These are phyloP conservation scores for Pelodiscus sinensis DNA, from an alignment of 2,113 vertebrate genomes.

Conservation along the genomic window DNA sequence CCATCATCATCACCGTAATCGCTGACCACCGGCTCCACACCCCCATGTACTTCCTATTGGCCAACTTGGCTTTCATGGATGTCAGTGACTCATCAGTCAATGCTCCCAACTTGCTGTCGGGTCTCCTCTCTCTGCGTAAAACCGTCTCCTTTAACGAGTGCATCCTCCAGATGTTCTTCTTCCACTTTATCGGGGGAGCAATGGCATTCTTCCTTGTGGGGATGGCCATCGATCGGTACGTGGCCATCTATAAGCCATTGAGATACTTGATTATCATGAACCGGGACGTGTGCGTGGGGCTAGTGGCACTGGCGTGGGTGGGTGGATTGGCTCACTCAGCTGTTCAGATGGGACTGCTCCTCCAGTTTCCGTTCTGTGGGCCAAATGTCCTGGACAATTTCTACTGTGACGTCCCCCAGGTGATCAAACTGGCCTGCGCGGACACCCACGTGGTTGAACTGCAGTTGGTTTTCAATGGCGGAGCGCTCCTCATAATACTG, in stretches of 20 bases:
- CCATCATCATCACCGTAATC: conserved; percentile 47
- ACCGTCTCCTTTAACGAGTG: conserved; percentile 22
- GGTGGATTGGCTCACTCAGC: neutral
- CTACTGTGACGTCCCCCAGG: neutral
- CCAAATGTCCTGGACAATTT: neutral
- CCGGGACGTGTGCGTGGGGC: neutral
- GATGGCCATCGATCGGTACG: conserved; percentile 10
- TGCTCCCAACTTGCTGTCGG: conserved; percentile 28
- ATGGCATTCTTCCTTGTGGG: conserved; percentile 3
- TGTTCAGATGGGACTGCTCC: neutral
- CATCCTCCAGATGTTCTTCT: conserved; percentile 9
- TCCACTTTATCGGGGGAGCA: conserved; percentile 2
- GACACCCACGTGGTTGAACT: neutral
- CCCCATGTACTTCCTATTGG: conserved; percentile 66
- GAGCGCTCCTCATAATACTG: neutral
- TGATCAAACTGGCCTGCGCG: conserved; percentile 3
- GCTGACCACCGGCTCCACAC: conserved; percentile 23
- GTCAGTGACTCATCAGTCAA: conserved; percentile 40
- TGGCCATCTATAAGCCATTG: neutral
- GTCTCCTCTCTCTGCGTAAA: conserved; percentile 1
- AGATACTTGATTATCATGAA: conserved; percentile 4
- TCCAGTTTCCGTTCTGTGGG: neutral
- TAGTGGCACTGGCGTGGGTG: conserved; percentile 11
- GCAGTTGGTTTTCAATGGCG: neutral
- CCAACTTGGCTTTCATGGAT: conserved; percentile 56